Base-by-base conservation (phyloP, 2,113 vertebrate species). In the Hemiscyllium ocellatum region DNA sequence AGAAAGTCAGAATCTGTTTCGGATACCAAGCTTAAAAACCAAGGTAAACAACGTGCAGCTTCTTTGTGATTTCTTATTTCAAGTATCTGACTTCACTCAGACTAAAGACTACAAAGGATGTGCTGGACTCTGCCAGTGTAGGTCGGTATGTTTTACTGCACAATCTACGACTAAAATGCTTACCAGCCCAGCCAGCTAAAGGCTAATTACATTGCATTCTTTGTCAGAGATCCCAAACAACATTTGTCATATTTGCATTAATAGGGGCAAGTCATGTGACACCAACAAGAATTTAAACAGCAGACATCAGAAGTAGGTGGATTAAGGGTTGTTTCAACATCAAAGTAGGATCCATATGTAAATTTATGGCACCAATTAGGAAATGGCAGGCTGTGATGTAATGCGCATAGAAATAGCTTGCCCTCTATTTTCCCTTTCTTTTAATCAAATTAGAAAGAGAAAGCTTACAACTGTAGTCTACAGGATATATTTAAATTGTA, bases 261-360 rank as follows among this genome's bases (percentile, higher is more conserved):
- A 97, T 98, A 97, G 97, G 42, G 96, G 96, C 91, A 65, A 52
- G 96, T 97, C 98, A 98, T 97, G 96, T 98, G 97, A 98, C 96
- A 97, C 96, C 96, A 6, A 4, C 47, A 96, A 97, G 97, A 98
- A 97, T 96, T 97, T 98, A 95, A 96, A 97, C 97, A 96, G 97
- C 97, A 97, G 98, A 98, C 97, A 98, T 98, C 98, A 98, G 98
- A 98, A 97, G 97, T 97, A 96, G 96, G 96, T 96, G 96, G 98
- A 99, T 98, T 98, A 99, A 98, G 98, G 98, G 97, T 98, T 98
- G 98, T 97, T 98, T 98, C 98, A 98, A 98, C 98, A 98, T 98
- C 98, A 98, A 98, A 98, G 97, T 97, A 97, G 97, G 97, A 98
- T 98, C 98, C 97, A 97, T 98, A 98, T 98, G 98, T 98, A 98